phyloP scores from a whole-genome alignment of 2,888 invertebrate genomes.

The Pseudoips prasinana region DNA sequence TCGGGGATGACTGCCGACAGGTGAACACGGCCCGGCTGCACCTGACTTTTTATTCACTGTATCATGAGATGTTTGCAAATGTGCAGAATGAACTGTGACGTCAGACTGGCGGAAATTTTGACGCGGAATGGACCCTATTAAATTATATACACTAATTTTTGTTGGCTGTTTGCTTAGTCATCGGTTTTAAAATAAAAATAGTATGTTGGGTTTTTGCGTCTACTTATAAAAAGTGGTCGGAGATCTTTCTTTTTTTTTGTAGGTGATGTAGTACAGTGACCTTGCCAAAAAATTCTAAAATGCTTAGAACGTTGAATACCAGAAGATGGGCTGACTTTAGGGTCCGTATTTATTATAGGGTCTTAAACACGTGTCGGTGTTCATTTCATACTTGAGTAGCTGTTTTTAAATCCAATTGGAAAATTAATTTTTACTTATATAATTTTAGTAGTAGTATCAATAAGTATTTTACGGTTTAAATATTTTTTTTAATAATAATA shows the following conservation, averaged over 20 bases:
- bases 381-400: too few species aligned
- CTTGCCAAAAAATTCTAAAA: too few species aligned
- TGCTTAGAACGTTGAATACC: too few species aligned
- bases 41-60: conserved; percentile 59
- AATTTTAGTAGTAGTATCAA: too few species aligned
- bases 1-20: conserved; percentile 51
- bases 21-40: conserved; percentile 45
- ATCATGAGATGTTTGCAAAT: conserved; percentile 39
- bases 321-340: too few species aligned
- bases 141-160: conserved; percentile 3
- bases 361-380: too few species aligned
- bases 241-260: neutral
- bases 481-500: too few species aligned
- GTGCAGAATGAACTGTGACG: conserved; percentile 34
- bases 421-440: too few species aligned
- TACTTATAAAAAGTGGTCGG: neutral
- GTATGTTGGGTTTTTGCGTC: neutral
- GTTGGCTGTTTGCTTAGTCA: conserved; percentile 7
- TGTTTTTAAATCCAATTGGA: too few species aligned
- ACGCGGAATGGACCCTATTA: conserved; percentile 9
- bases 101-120: conserved; percentile 27
- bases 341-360: too few species aligned
- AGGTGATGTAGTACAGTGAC: too few species aligned
- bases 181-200: conserved; percentile 10
- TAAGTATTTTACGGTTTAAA: too few species aligned